Conservation (phyloP, 2,113 vertebrate genomes). For the Percina caprodes region DNA sequence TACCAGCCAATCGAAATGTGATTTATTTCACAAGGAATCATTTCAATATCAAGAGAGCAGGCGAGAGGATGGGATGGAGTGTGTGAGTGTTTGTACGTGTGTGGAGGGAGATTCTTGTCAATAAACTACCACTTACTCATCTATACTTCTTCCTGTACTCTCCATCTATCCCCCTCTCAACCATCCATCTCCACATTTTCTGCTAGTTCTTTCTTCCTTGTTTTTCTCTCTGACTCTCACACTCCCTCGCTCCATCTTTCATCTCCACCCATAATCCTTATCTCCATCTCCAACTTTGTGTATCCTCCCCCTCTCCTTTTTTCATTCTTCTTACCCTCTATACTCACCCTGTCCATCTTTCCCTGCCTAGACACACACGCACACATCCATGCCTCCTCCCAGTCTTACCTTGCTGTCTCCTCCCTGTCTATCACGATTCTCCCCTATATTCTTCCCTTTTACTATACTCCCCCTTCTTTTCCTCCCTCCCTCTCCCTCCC, state of each 20-base stretch:
- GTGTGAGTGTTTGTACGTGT: slow-evolving; percentile 19
- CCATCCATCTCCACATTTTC: slow-evolving; percentile 43
- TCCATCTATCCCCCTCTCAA: slow-evolving; percentile 28
- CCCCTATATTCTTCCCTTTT: background rate
- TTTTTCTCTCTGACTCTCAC: background rate
- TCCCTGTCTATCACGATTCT: slow-evolving; percentile 40
- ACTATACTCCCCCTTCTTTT: background rate
- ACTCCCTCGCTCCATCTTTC: background rate
- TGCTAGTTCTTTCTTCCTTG: background rate
- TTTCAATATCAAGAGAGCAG: slow-evolving; percentile 94
- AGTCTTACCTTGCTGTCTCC: slow-evolving; percentile 38
- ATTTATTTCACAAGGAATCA: slow-evolving; percentile 99
- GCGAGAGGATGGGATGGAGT: slow-evolving; percentile 27
- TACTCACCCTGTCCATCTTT: background rate
- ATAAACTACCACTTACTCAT: slow-evolving; percentile 85
- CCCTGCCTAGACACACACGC: slow-evolving; percentile 46
- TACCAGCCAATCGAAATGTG: slow-evolving; percentile 99
- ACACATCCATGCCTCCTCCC: slow-evolving; percentile 15
- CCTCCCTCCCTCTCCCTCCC: slow-evolving; percentile 26
- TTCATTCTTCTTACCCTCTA: background rate
- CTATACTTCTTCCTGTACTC: slow-evolving; percentile 60
- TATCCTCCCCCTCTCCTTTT: background rate
- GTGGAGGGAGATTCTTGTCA: slow-evolving; percentile 86
- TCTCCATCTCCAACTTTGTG: background rate
- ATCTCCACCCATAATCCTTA: background rate